phyloP scores from a whole-genome alignment of 2,797 vertebrate genomes.

The Phaenicophaeus curvirostris region DNA sequence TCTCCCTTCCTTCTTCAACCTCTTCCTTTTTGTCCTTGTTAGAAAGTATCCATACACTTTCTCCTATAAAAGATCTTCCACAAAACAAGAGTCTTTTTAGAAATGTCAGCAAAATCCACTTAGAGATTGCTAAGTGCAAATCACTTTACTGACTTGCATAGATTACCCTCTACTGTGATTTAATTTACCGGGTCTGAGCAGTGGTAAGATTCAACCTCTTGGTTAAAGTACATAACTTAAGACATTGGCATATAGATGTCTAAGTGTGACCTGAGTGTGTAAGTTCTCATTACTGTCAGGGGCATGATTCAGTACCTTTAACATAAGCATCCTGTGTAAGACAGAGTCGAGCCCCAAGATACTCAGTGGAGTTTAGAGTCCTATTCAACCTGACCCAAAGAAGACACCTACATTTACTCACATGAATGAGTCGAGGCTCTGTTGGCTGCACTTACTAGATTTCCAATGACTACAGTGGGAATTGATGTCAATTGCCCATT shows the following conservation, averaged over 20 bases:
- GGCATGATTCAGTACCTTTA: neutral
- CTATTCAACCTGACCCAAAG: neutral
- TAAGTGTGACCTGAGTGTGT: neutral
- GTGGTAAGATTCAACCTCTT: neutral
- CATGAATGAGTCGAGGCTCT: neutral
- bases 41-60: fast-evolving
- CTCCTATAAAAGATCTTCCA: neutral
- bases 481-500: neutral
- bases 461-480: neutral
- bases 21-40: neutral
- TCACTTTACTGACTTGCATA: neutral
- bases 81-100: neutral
- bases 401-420: neutral
- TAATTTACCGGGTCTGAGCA: neutral
- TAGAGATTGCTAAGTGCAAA: neutral
- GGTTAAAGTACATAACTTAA: neutral
- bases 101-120: neutral
- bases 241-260: neutral
- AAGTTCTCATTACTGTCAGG: fast-evolving
- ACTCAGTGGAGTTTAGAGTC: neutral
- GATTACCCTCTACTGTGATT: neutral
- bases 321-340: too few relatives aligned
- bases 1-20: neutral
- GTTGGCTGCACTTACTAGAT: too few relatives aligned
- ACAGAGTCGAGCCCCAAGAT: neutral